phyloP scores from a whole-genome alignment of 2,888 invertebrate species.

The Latrodectus hesperus region DNA sequence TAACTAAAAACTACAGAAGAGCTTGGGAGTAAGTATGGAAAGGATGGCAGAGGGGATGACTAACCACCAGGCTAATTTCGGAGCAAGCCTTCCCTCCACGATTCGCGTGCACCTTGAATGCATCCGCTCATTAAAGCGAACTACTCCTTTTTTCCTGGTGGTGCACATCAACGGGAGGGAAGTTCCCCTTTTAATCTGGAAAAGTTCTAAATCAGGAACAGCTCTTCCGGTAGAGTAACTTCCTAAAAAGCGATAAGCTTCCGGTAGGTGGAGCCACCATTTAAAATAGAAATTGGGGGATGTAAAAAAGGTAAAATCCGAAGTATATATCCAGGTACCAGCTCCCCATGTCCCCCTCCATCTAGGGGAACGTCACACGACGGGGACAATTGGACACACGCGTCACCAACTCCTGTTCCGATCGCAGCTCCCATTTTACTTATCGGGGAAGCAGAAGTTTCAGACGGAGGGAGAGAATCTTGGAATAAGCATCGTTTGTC shows the following conservation, averaged over 20 bases:
- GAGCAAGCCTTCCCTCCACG: background rate
- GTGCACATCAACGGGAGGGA: slow-evolving; percentile 5
- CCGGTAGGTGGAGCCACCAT: slow-evolving; percentile 44
- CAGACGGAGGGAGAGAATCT: too few species aligned
- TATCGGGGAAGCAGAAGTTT: background rate
- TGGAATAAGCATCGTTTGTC: too few species aligned
- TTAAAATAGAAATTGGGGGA: slow-evolving; percentile 27
- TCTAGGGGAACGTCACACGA: slow-evolving; percentile 9
- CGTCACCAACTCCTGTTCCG: slow-evolving; percentile 10
- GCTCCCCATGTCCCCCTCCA: too few species aligned
- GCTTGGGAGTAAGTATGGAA: too few species aligned
- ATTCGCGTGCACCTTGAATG: background rate
- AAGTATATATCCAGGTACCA: background rate
- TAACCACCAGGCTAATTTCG: too few species aligned
- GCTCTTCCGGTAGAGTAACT: slow-evolving; percentile 27
- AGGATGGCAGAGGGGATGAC: too few species aligned
- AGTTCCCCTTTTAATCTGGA: background rate
- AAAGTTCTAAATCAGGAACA: slow-evolving; percentile 56
- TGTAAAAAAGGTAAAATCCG: slow-evolving; percentile 1
- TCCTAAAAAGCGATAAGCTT: slow-evolving; percentile 19
- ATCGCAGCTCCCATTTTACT: background rate
- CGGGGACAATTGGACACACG: slow-evolving; percentile 64
- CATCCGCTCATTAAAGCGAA: background rate
- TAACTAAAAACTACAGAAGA: too few species aligned
- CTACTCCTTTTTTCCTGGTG: slow-evolving; percentile 7